A percentile compares a stretch with the other conserved stretches of the same genome.
These are phyloP conservation scores for Boleophthalmus pectinirostris DNA, from an alignment of 2,113 vertebrate species.

Conservation along the genomic window DNA sequence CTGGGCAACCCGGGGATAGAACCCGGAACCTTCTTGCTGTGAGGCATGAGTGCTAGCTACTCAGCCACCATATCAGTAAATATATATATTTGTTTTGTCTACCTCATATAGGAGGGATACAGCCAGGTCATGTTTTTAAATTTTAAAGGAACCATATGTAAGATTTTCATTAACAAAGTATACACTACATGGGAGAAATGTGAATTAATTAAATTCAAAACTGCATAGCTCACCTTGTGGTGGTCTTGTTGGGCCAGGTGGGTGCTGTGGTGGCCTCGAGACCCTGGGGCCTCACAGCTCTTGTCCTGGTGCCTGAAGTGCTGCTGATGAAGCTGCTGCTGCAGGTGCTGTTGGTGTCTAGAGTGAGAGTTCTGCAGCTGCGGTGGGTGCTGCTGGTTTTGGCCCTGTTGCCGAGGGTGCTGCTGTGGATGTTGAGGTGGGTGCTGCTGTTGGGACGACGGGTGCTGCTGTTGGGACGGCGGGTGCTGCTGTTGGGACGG, in stretches of 20 bases:
- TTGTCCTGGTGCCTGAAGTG: conserved; percentile 94
- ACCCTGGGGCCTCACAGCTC: conserved; percentile 85
- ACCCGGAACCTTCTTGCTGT: too few relatives aligned
- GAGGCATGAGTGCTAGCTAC: too few relatives aligned
- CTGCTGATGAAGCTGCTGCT: conserved; percentile 78
- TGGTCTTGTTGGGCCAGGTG: conserved; percentile 84
- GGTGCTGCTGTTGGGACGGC: conserved; percentile 75
- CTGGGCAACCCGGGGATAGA: too few relatives aligned
- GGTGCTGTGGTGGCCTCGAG: conserved; percentile 82
- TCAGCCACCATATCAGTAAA: too few relatives aligned
- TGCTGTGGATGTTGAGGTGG: conserved; percentile 61
- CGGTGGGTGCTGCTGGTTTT: conserved; percentile 61
- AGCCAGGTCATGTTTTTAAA: neutral
- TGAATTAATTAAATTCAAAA: neutral
- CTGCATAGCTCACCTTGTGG: conserved; percentile 69
- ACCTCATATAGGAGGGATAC: too few relatives aligned
- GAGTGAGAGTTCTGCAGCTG: conserved; percentile 76
- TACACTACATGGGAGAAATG: neutral
- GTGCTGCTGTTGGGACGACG: conserved; percentile 67
- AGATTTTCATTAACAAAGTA: neutral
- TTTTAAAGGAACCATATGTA: too few relatives aligned
- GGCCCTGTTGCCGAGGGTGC: conserved; percentile 69
- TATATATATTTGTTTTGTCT: too few relatives aligned
- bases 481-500: conserved; percentile 76
- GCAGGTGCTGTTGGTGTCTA: conserved; percentile 78